phyloP scores from a whole-genome alignment of 2,888 invertebrate species.

The Agrotis ipsilon region DNA sequence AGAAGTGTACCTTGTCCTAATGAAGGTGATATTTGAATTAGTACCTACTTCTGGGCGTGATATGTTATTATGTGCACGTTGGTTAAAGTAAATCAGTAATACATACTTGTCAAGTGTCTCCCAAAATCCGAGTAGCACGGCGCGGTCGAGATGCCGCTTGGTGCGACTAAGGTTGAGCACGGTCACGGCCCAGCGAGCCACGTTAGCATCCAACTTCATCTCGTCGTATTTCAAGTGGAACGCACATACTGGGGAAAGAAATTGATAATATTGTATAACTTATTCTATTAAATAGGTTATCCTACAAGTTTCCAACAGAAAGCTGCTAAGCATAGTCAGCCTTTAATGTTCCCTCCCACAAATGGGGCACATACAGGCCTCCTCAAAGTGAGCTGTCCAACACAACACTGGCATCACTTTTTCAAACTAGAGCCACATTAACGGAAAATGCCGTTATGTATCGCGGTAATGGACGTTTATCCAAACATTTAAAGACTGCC shows the following conservation, averaged over 20 bases:
- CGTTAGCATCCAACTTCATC: slow-evolving; percentile 98
- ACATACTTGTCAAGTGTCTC: slow-evolving; percentile 98
- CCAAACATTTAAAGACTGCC: no score
- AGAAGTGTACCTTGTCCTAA: no score
- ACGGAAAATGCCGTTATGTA: no score
- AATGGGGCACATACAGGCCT: no score
- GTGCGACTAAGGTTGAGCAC: slow-evolving; percentile 97
- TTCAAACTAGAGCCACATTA: no score
- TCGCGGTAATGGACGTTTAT: no score
- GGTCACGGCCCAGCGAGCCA: slow-evolving; percentile 99
- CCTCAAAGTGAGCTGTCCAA: no score
- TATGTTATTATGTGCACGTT: background rate
- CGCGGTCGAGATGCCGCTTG: slow-evolving; percentile 99
- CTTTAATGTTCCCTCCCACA: no score
- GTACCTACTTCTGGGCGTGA: no score
- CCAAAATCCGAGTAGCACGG: slow-evolving; percentile 99
- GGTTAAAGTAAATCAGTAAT: background rate
- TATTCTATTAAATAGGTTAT: background rate
- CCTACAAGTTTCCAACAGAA: background rate
- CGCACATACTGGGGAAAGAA: slow-evolving; percentile 95
- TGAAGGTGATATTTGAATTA: no score
- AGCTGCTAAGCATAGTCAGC: no score
- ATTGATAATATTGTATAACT: background rate
- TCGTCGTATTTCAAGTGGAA: slow-evolving; percentile 99
- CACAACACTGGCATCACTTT: no score